Percentiles rank a stretch among this genome's conserved stretches.
Conservation (phyloP, 1,140 invertebrate genomes). For the Zaprionus capensis region DNA sequence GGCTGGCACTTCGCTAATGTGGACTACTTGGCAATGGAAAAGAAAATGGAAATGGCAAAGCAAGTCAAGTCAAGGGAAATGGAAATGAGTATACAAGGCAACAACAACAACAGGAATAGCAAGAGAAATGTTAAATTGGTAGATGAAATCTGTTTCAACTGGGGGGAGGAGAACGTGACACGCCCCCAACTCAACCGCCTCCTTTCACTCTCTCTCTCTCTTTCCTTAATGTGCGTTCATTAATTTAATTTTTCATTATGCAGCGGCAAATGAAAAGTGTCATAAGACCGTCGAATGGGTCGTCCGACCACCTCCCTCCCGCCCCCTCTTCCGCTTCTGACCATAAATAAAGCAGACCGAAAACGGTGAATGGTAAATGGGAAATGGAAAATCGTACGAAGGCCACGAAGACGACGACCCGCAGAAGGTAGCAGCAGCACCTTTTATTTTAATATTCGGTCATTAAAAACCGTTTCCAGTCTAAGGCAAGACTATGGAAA, state of each 20-base stretch:
- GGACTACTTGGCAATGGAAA: slow-evolving; percentile 43
- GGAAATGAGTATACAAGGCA: slow-evolving; percentile 41
- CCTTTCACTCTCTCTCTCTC: neutral
- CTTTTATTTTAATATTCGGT: slow-evolving; percentile 66
- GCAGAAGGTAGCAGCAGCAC: slow-evolving; percentile 33
- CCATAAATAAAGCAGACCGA: slow-evolving; percentile 53
- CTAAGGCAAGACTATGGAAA: slow-evolving; percentile 28
- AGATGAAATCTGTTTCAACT: slow-evolving; percentile 18
- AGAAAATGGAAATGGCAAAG: slow-evolving; percentile 26
- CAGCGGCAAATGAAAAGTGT: slow-evolving; percentile 60
- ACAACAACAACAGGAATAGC: slow-evolving; percentile 18
- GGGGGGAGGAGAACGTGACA: neutral
- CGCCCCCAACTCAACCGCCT: neutral
- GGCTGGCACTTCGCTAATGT: slow-evolving; percentile 47
- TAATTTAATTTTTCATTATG: slow-evolving; percentile 66
- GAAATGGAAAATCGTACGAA: slow-evolving; percentile 26
- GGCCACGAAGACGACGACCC: slow-evolving; percentile 11
- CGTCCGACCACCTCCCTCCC: neutral
- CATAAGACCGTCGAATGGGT: slow-evolving; percentile 41
- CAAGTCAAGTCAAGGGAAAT: slow-evolving; percentile 25
- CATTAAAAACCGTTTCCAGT: slow-evolving; percentile 61
- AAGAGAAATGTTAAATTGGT: slow-evolving; percentile 30
- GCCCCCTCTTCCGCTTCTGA: slow-evolving; percentile 7
- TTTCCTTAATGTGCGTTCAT: slow-evolving; percentile 58
- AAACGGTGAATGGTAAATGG: slow-evolving; percentile 16